phyloP scores from a whole-genome alignment of 1,140 invertebrate genomes.

The Leptonema lineaticorne region DNA sequence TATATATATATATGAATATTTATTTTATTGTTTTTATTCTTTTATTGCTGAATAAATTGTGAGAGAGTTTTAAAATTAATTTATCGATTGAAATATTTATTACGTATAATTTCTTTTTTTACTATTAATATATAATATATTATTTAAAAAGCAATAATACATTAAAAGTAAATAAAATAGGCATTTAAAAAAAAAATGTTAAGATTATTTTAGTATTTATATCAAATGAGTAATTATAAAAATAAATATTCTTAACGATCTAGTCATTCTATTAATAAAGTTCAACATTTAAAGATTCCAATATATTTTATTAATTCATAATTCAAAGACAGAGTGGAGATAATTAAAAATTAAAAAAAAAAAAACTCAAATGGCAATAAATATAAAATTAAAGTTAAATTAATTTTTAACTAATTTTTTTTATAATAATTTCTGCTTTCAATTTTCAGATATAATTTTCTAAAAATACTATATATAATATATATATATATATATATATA shows the following conservation, averaged over 20 bases:
- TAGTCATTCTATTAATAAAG: no score
- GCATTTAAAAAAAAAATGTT: not conserved
- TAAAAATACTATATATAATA: not conserved
- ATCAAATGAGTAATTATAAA: no score
- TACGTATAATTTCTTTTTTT: not conserved
- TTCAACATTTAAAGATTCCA: no score
- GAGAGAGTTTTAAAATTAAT: not conserved
- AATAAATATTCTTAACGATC: no score
- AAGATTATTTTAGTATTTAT: no score
- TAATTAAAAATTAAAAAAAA: not conserved
- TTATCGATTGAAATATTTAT: not conserved
- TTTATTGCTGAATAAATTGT: not conserved
- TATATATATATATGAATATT: not conserved
- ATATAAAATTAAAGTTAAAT: no score
- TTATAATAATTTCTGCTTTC: not conserved
- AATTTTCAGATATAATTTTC: not conserved
- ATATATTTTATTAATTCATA: not conserved
- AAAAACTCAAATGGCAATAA: no score
- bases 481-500: not conserved
- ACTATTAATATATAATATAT: not conserved
- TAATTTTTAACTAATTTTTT: no score
- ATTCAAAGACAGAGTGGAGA: not conserved
- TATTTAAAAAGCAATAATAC: not conserved
- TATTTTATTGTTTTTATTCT: not conserved
- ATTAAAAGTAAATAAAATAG: not conserved